Conservation (phyloP, 2,797 vertebrate genomes). For the Carcharodon carcharias region DNA sequence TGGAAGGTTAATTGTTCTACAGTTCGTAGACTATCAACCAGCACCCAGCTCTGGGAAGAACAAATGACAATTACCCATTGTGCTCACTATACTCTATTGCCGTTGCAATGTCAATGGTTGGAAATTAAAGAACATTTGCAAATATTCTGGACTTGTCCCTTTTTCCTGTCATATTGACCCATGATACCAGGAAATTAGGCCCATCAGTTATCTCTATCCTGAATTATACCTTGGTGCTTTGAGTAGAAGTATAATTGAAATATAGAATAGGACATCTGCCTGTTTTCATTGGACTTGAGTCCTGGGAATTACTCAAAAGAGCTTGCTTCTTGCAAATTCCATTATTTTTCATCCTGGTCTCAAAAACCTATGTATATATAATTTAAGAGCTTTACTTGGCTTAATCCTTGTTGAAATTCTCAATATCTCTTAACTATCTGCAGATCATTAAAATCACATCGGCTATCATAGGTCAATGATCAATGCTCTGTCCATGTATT, state of each 20-base stretch:
- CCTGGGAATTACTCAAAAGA: neutral
- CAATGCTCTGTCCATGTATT: neutral
- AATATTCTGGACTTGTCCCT: neutral
- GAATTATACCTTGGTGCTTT: neutral
- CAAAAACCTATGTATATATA: neutral
- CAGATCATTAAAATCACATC: neutral
- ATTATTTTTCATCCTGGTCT: neutral
- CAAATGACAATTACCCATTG: too few relatives aligned
- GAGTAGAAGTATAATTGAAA: neutral
- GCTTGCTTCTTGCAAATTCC: neutral
- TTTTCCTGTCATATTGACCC: neutral
- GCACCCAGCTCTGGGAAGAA: too few relatives aligned
- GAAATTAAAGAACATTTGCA: too few relatives aligned
- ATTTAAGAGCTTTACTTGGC: neutral
- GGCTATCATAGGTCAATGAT: too few relatives aligned
- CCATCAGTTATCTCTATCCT: neutral
- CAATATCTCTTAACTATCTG: neutral
- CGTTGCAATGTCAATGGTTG: too few relatives aligned
- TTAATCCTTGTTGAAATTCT: neutral
- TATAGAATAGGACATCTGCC: neutral
- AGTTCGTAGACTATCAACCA: too few relatives aligned
- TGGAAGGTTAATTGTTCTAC: too few relatives aligned
- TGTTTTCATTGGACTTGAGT: neutral
- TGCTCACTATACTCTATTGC: too few relatives aligned
- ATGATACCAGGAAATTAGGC: neutral